Conservation (phyloP, 2,888 invertebrate genomes). For the Amphiduros pacificus region DNA sequence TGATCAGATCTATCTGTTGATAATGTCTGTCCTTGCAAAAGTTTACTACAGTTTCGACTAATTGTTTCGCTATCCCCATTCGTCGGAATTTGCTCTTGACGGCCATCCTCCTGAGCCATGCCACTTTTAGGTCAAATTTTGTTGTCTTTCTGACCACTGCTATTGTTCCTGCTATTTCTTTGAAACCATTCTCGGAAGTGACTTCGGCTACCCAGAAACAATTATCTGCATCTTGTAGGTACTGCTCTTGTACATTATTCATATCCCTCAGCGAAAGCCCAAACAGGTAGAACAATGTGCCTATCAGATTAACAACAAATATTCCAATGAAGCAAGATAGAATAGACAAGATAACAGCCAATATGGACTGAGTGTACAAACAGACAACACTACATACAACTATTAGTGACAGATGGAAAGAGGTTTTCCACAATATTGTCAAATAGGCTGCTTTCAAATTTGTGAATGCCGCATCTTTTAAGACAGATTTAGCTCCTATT, state of each 20-base stretch:
- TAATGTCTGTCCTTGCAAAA: neutral
- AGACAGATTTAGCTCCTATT: too few relatives aligned
- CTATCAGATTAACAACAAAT: neutral
- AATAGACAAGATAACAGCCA: too few relatives aligned
- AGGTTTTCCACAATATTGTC: too few relatives aligned
- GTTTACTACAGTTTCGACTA: neutral
- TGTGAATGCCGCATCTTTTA: too few relatives aligned
- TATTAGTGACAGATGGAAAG: too few relatives aligned
- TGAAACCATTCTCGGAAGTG: neutral
- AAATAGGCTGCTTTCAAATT: too few relatives aligned
- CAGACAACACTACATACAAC: too few relatives aligned
- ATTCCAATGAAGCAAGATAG: too few relatives aligned
- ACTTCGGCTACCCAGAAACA: neutral
- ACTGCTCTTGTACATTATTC: neutral
- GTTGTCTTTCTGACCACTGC: neutral
- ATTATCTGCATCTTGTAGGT: neutral
- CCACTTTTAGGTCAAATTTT: neutral
- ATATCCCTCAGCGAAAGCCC: neutral
- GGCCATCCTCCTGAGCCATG: neutral
- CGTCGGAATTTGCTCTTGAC: neutral
- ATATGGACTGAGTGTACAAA: too few relatives aligned
- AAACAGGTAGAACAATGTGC: neutral
- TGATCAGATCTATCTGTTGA: neutral
- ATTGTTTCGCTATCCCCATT: neutral
- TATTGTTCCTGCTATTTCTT: neutral